phyloP scores from a whole-genome alignment of 2,113 vertebrate species.

The Neotragus pygmaeus region DNA sequence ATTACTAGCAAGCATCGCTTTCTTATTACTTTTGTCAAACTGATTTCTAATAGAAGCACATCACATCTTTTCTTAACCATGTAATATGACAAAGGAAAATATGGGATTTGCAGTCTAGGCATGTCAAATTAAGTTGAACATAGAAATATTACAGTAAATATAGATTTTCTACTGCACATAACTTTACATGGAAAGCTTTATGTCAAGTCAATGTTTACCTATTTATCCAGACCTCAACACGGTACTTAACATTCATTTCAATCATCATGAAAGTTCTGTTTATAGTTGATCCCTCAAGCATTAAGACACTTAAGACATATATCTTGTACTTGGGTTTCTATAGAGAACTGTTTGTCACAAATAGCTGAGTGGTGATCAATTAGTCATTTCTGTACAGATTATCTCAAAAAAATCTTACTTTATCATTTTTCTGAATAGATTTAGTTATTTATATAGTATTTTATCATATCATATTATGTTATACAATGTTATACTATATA shows the following conservation, averaged over 20 bases:
- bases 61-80: not conserved
- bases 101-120: not conserved
- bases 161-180: not conserved
- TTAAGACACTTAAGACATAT: not conserved
- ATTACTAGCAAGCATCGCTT: not conserved
- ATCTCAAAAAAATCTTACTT: not conserved
- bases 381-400: not conserved
- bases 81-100: not conserved
- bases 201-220: not conserved
- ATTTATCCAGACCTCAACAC: not conserved
- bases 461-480: not conserved
- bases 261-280: not conserved
- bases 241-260: not conserved
- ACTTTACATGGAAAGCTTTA: not conserved
- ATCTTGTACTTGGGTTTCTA: not conserved
- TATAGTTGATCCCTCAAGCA: not conserved
- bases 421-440: not conserved
- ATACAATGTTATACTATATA: not conserved
- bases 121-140: not conserved
- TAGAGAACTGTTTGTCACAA: conserved; percentile 12
- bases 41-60: not conserved
- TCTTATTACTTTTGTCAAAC: not conserved
- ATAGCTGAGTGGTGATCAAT: not conserved
- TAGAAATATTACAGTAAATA: not conserved
- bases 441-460: not conserved